Evolutionary conservation across 2,113 vertebrate species (phyloP), one percentile per base, ranked within the genome.

Genomic region (Cairina moschata): DNA sequence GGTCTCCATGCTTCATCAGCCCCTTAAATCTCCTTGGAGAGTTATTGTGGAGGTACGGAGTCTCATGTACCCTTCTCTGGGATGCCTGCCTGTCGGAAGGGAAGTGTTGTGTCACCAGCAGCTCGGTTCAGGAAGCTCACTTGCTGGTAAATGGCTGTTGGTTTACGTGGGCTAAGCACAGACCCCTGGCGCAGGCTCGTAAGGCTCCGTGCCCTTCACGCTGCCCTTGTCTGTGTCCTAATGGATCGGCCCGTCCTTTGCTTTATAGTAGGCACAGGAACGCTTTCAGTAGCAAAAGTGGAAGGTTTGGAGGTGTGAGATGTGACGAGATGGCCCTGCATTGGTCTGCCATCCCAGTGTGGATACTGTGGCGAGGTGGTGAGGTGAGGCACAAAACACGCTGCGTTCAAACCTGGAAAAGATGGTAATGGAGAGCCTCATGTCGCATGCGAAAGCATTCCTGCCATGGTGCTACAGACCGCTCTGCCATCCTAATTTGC

Each of bases 401-500:
- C 68, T 86, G 86, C 40, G 63, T 78, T 88, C 18, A 67, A 76
- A 91, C 0, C 4, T 8, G 2, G 81, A 66, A n/a, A 63, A 78
- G 81, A 90, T 3, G 31, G 31, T 83, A 62, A 48, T 31, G 72
- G 50, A 80, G 44, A 22, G 73, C 83, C 77, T 78, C 44, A 78
- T 86, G 75, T 17, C 85, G 65, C 72, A 38, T 46, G 75, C 76
- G 71, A 95, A 85, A 93, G 58, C 93, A 54, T 96, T 96, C 81
- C 88, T 95, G 59, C 20, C 48, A 74, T 83, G 85, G 90, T 93
- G 95, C 82, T 91, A 50, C 95, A 91, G 78, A 85, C 90, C 0
- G 8, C 95, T 91, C 90, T 94, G 91, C 91, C 77, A 52, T 92
- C 93, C 88, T 84, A 69, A 95, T 96, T 96, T 97, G 93, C 93